Evolutionary conservation across 2,797 vertebrate species (phyloP), one percentile per base, ranked within the genome.

Genomic region (Periparus ater): DNA sequence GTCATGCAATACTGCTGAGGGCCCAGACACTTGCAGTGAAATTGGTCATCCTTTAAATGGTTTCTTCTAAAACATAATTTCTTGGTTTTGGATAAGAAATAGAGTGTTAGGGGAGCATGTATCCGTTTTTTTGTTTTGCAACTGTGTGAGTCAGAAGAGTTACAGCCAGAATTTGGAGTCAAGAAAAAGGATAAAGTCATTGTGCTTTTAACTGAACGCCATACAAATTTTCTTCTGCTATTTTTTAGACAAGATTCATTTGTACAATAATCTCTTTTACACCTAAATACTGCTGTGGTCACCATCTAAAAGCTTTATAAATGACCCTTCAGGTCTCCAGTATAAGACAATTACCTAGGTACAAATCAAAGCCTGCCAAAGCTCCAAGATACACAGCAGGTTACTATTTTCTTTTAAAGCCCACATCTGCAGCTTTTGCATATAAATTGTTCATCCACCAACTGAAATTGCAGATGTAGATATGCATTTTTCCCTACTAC

Each of bases 21-120:
- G 89, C 91, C 95, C 29, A 75, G 82, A 94, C 17, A 54, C 96
- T 96, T 78, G 89, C 92, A 63, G 95, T 93, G 97, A 97, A 97
- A 97, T 88, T 95, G 94, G 89, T 95, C 86, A 48, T 96, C 93
- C 85, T 96, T 96, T 96, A 97, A 98, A 97, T 85, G 63, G 54
- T 74, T 96, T 95, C 93, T 89, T 97, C 95, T 97, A 94, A 97
- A 97, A 97, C 47, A 71, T 93, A 96, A 97, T 98, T 97, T 86
- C 93, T 96, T 97, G 83, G 77, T 95, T 97, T 91, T 88, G 78
- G 88, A 51, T 96, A 96, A 96, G 96, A 96, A 96, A 97, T 61
- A 86, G 94, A 81, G 30, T 45, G 27, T 13, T 51, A 26, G 45
- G 50, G 57, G 27, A 85, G 25, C 16, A 61, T 2, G 34, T 61